A percentile compares a stretch with the other conserved stretches of the same genome.
Evolutionary conservation across 2,797 vertebrate genomes (phyloP).

Genomic region (Diplodus puntazzo): DNA sequence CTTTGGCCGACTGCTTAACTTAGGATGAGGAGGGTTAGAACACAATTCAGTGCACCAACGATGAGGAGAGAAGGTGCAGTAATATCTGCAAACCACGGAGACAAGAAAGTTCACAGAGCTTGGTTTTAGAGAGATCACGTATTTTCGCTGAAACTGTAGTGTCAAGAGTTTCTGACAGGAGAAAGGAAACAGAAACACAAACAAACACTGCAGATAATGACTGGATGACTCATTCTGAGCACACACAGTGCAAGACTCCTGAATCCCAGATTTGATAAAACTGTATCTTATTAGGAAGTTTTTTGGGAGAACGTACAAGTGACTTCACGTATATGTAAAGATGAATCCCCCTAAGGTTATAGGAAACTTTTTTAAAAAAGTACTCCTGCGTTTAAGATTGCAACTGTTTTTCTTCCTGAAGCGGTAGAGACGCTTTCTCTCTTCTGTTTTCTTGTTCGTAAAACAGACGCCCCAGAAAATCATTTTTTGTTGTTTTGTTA

Average conservation of each 20-base stretch:
- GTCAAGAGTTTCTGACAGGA: conserved; percentile 16
- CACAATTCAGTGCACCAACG: background rate
- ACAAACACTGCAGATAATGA: conserved; percentile 9
- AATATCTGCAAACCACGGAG: background rate
- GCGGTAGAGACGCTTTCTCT: background rate
- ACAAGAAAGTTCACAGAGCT: background rate
- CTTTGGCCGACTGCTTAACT: conserved; percentile 1
- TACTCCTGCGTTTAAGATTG: background rate
- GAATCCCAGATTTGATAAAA: background rate
- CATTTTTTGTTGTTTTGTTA: background rate
- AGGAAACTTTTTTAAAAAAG: background rate
- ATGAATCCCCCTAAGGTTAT: too few species aligned
- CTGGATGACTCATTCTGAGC: conserved; percentile 17
- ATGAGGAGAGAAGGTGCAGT: background rate
- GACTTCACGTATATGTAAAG: background rate
- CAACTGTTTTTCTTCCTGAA: background rate
- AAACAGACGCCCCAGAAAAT: background rate
- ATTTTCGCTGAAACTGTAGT: background rate
- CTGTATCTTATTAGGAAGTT: background rate
- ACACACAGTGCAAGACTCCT: background rate
- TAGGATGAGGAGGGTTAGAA: background rate
- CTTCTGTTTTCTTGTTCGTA: background rate
- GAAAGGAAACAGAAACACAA: conserved; percentile 1
- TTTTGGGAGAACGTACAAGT: background rate
- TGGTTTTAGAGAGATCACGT: background rate